Base-by-base conservation (phyloP, 2,888 invertebrate genomes). In the Vesta saturnalis region DNA sequence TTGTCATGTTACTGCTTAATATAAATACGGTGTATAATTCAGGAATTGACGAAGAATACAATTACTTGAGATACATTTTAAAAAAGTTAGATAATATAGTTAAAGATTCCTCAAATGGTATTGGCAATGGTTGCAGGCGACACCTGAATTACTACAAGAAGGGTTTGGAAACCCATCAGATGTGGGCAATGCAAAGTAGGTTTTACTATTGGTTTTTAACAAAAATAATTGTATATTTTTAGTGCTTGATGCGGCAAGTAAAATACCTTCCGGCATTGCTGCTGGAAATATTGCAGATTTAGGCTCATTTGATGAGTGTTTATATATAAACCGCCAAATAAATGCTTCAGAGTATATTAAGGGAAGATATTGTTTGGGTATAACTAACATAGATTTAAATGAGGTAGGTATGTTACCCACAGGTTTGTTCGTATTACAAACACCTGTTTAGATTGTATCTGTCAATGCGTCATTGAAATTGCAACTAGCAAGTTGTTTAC, bases 211-310 rank as follows among this genome's bases (percentile, higher is more conserved):
- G 8, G 8, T 39, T 39, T 6, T n/a, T n/a, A n/a, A n/a, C n/a
- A n/a, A n/a, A n/a, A n/a, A n/a, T n/a, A n/a, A n/a, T n/a, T n/a
- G n/a, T n/a, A n/a, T n/a, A n/a, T n/a, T 64, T 61, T 22, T 54
- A 70, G 70, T 70, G 63, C 58, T 67, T 1, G 70, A 70, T 39
- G 67, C 67, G 23, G 23, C 63, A 19, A 55, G 64, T 6, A 70
- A 70, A 54, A 12, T 67, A 14, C 67, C 58, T 15, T 64, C 70
- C 16, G 70, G 70, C 46, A 43, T 61, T 2, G 5, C 39, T 12
- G 14, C 5, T 1, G 70, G 70, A 52, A 67, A 70, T 57, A 3
- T 67, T 3, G 49, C 61, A 5, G 63, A 64, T 35, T 67, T 70
- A 1, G 70, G 70, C 12, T 57, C 60, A 14, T 70, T 52, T 30